phyloP scores from a whole-genome alignment of 2,113 vertebrate genomes.

The Hyperoodon ampullatus region DNA sequence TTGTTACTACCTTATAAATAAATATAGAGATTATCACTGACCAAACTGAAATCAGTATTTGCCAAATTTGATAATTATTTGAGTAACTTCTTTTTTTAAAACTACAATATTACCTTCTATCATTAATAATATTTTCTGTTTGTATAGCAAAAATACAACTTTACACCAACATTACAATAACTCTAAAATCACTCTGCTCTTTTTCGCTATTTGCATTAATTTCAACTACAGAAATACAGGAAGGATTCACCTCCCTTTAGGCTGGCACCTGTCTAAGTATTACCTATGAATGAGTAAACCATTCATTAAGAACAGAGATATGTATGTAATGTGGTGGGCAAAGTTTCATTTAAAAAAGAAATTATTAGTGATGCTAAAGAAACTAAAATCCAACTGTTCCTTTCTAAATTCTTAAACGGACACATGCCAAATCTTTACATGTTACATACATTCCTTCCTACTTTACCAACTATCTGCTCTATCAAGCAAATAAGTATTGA shows the following conservation, averaged over 20 bases:
- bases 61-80: not conserved
- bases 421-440: not conserved
- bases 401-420: not conserved
- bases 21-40: slow-evolving; percentile 22
- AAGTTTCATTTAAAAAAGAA: not conserved
- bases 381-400: not conserved
- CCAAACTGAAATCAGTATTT: not conserved
- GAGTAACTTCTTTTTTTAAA: not conserved
- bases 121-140: not conserved
- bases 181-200: not conserved
- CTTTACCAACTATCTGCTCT: slow-evolving; percentile 35
- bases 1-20: slow-evolving; percentile 39
- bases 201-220: not conserved
- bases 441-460: not conserved
- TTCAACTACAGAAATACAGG: slow-evolving; percentile 37
- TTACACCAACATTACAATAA: slow-evolving; percentile 38
- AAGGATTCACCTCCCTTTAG: not conserved
- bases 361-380: not conserved
- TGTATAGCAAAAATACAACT: slow-evolving; percentile 23
- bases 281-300: slow-evolving; percentile 55
- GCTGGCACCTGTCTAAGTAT: not conserved
- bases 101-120: not conserved
- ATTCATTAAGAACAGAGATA: slow-evolving; percentile 7
- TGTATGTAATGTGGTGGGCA: not conserved
- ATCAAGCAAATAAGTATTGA: not conserved